phyloP scores from a whole-genome alignment of 2,113 vertebrate genomes.

The Ceyx margarethae region DNA sequence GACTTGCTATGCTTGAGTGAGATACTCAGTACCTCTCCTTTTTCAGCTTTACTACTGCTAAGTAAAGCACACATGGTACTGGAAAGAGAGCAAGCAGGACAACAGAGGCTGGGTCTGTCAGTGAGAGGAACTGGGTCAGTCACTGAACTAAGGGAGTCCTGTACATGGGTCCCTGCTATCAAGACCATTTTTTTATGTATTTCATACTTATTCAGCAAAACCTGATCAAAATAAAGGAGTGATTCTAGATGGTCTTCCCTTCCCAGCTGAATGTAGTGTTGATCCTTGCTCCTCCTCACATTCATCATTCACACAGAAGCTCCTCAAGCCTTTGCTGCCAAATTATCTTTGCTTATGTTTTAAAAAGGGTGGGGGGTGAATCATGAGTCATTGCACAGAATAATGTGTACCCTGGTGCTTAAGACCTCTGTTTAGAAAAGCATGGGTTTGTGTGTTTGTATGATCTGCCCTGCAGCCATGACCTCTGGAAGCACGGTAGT shows the following conservation, averaged over 20 bases:
- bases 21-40: neutral
- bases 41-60: accelerated
- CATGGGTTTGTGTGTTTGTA: neutral
- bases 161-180: accelerated
- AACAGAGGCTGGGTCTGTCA: neutral
- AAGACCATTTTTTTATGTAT: neutral
- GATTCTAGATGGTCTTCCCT: neutral
- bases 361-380: neutral
- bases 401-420: neutral
- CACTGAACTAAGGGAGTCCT: neutral
- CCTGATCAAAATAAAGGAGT: neutral
- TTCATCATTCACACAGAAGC: accelerated
- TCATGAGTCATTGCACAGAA: neutral
- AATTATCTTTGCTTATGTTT: neutral
- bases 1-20: neutral
- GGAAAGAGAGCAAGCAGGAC: neutral
- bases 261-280: accelerated
- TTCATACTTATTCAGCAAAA: neutral
- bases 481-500: neutral
- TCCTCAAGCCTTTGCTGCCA: neutral
- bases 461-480: neutral
- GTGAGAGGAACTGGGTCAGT: neutral
- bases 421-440: constrained; percentile 13
- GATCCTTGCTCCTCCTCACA: neutral
- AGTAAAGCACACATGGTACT: neutral